phyloP scores from a whole-genome alignment of 2,113 vertebrate species.

The Ornithorhynchus anatinus region DNA sequence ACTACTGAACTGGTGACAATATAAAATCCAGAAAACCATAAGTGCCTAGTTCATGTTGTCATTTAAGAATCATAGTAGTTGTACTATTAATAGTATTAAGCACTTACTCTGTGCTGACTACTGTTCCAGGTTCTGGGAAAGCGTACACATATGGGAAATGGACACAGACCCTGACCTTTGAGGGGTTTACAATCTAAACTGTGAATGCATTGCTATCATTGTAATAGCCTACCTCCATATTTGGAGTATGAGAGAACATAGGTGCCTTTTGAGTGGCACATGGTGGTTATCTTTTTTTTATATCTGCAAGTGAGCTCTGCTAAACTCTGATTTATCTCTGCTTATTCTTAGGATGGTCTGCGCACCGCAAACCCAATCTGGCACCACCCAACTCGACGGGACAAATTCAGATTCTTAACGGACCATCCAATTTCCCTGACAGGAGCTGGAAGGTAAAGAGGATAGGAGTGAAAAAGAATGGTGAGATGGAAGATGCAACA shows the following conservation, averaged over 20 bases:
- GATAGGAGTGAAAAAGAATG: constrained; percentile 10
- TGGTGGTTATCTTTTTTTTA: constrained; percentile 6
- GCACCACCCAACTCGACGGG: constrained; percentile 76
- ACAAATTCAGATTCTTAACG: constrained; percentile 81
- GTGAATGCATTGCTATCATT: too few relatives aligned
- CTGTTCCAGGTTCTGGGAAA: too few relatives aligned
- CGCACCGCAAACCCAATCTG: constrained; percentile 76
- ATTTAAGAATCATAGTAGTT: too few relatives aligned
- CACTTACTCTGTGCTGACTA: too few relatives aligned
- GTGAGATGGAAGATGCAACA: rapidly evolving
- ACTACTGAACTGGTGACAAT: too few relatives aligned
- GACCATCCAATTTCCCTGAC: constrained; percentile 81
- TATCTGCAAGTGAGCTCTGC: background rate
- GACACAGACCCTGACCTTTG: too few relatives aligned
- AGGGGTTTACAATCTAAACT: too few relatives aligned
- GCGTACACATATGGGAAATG: too few relatives aligned
- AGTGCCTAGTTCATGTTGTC: too few relatives aligned
- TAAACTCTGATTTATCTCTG: background rate
- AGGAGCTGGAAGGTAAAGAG: constrained; percentile 79
- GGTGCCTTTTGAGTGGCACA: background rate
- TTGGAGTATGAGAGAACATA: background rate
- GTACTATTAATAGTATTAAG: too few relatives aligned
- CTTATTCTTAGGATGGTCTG: constrained; percentile 67
- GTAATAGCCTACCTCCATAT: too few relatives aligned
- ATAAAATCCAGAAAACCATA: too few relatives aligned